A percentile compares a stretch with the other conserved stretches of the same genome.
These are phyloP conservation scores for Tyrannus savana DNA, from an alignment of 2,113 vertebrate genomes.

Conservation along the genomic window DNA sequence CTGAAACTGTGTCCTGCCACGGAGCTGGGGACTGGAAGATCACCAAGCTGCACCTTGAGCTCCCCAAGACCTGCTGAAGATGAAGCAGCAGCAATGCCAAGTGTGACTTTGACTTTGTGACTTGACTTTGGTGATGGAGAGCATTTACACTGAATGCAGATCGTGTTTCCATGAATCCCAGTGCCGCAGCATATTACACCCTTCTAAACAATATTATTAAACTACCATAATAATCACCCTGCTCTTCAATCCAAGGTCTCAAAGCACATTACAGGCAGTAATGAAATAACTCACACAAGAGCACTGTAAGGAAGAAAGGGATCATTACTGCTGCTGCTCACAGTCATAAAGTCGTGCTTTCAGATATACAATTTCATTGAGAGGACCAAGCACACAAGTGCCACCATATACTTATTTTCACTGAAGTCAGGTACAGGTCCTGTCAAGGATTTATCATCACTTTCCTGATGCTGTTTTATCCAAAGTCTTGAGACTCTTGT, in stretches of 20 bases:
- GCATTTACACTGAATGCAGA: slow-evolving; percentile 23
- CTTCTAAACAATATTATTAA: slow-evolving; percentile 60
- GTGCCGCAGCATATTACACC: not conserved
- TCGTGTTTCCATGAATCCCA: not conserved
- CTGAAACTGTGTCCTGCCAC: not conserved
- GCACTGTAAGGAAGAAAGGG: not conserved
- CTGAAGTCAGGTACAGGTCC: not conserved
- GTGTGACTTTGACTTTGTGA: slow-evolving; percentile 19
- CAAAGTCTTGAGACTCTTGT: not conserved
- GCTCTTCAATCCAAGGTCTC: slow-evolving; percentile 63
- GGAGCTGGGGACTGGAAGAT: not conserved
- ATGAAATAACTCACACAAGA: slow-evolving; percentile 56
- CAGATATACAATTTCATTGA: not conserved
- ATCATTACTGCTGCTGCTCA: slow-evolving; percentile 29
- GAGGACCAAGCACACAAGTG: not conserved
- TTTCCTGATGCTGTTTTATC: not conserved
- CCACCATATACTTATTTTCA: not conserved
- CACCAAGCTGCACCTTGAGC: not conserved
- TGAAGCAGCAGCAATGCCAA: not conserved
- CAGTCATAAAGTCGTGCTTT: slow-evolving; percentile 1
- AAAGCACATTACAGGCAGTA: slow-evolving; percentile 54
- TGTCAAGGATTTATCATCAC: not conserved
- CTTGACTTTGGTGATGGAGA: slow-evolving; percentile 44
- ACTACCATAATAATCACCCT: slow-evolving; percentile 49
- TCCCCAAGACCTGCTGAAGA: not conserved